These are phyloP conservation scores for Gastrophryne carolinensis DNA, from an alignment of 2,797 vertebrate species.

Conservation along the genomic window DNA sequence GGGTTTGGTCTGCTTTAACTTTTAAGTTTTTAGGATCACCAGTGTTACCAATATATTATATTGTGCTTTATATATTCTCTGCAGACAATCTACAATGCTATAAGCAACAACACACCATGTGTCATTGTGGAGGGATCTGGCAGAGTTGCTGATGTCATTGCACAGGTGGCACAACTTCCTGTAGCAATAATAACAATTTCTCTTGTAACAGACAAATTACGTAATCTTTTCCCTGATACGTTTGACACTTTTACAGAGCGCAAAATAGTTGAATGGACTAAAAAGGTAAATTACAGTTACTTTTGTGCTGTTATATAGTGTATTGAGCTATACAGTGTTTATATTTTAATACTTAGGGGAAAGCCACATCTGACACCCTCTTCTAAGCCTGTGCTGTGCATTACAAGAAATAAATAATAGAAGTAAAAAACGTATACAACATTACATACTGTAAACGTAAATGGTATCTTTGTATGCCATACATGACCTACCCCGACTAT, in stretches of 20 bases:
- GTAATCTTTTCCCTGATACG: conserved; percentile 73
- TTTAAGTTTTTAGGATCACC: no score
- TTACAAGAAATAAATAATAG: no score
- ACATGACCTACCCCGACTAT: no score
- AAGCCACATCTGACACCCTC: no score
- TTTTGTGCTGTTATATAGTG: neutral
- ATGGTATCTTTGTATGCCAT: no score
- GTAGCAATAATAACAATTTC: conserved; percentile 73
- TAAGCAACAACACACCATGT: conserved; percentile 85
- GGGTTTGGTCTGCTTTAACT: no score
- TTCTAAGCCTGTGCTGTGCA: no score
- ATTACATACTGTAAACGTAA: no score
- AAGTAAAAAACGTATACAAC: no score
- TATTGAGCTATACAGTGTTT: no score
- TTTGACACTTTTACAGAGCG: conserved; percentile 74
- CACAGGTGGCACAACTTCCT: conserved; percentile 76
- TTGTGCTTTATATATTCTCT: neutral
- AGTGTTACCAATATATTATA: no score
- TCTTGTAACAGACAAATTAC: conserved; percentile 77
- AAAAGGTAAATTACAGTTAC: conserved; percentile 75
- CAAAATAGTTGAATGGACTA: conserved; percentile 85
- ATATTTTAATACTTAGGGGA: no score
- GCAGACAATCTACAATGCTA: conserved; percentile 89
- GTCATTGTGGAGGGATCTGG: conserved; percentile 92
- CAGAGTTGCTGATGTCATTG: conserved; percentile 88